Conservation (phyloP, 2,888 invertebrate species). For the Hetaerina titia region DNA sequence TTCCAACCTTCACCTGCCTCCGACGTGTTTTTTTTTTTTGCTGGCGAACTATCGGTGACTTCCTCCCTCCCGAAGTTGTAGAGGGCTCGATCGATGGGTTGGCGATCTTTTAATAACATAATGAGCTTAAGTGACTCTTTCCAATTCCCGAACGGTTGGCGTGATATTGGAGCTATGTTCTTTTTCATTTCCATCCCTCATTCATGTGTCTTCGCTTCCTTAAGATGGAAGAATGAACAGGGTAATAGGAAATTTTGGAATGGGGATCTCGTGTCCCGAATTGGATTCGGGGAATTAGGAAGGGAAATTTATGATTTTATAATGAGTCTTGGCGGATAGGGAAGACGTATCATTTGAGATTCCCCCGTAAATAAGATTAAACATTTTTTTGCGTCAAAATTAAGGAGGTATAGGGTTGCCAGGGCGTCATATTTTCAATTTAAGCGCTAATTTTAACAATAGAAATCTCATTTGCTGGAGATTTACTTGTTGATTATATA, state of each 20-base stretch:
- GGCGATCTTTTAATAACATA: background rate
- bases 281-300: background rate
- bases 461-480: too few species aligned
- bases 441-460: too few species aligned
- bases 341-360: background rate
- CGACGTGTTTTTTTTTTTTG: too few species aligned
- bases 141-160: background rate
- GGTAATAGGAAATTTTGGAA: background rate
- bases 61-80: background rate
- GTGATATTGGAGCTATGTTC: background rate
- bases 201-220: background rate
- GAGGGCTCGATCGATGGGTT: background rate
- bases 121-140: conserved; percentile 39
- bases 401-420: too few species aligned
- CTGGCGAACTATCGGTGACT: background rate
- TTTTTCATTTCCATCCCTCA: background rate
- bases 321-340: background rate
- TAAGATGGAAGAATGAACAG: background rate
- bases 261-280: background rate
- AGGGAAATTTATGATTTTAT: background rate
- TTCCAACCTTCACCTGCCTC: too few species aligned
- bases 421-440: too few species aligned
- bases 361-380: too few species aligned
- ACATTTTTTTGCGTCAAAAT: too few species aligned
- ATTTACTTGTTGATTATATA: too few species aligned